phyloP scores from a whole-genome alignment of 2,888 invertebrate genomes.

The Elysia crispata region DNA sequence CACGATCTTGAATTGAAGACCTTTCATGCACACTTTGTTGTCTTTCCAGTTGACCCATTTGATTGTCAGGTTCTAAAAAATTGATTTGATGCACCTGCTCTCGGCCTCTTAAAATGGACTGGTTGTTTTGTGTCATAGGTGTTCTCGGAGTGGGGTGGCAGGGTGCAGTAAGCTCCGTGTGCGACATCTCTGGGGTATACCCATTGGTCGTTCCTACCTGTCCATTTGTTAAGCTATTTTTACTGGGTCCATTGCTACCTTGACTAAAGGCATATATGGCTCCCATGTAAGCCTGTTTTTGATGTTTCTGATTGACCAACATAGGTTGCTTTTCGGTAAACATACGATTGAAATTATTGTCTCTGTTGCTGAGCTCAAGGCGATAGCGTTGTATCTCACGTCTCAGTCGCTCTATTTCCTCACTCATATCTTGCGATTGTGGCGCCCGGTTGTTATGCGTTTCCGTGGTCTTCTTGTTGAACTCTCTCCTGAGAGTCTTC shows the following conservation, averaged over 20 bases:
- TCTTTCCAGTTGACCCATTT: no score
- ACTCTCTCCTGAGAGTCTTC: slow-evolving; percentile 65
- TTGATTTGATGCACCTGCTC: no score
- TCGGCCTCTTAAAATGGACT: no score
- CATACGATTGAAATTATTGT: slow-evolving; percentile 75
- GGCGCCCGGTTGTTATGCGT: slow-evolving; percentile 50
- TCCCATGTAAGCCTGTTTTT: neutral
- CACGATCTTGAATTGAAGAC: no score
- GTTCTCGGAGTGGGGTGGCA: no score
- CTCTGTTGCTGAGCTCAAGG: slow-evolving; percentile 74
- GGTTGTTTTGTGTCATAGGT: no score
- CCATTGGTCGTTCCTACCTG: neutral
- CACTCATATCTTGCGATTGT: slow-evolving; percentile 65
- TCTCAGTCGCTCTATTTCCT: slow-evolving; percentile 72
- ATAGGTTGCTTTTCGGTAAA: slow-evolving; percentile 72
- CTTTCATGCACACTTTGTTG: no score
- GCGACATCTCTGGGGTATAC: neutral
- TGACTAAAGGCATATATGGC: slow-evolving; percentile 12
- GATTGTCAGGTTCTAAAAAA: no score
- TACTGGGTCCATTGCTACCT: neutral
- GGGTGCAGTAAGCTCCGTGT: no score
- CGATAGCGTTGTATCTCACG: slow-evolving; percentile 72
- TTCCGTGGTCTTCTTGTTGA: slow-evolving; percentile 65
- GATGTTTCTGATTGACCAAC: slow-evolving; percentile 61
- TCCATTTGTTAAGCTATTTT: neutral